Evolutionary conservation across 1,140 invertebrate genomes (phyloP), one percentile per base, ranked within the genome.

Genomic region (Drosophila insularis): DNA sequence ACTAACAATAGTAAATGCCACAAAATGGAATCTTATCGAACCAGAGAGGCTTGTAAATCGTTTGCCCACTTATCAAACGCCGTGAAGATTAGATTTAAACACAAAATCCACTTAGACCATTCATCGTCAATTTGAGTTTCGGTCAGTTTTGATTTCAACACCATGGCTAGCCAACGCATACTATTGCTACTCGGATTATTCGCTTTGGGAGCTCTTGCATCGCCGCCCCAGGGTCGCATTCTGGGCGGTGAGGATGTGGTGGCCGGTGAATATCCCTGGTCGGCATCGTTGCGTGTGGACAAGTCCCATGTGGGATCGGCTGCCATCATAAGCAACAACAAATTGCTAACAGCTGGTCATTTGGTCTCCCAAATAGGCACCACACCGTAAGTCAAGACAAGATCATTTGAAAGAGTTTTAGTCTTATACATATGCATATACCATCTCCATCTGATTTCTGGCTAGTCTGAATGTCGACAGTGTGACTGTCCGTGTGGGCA

Each of bases 71-170:
- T 56, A 40, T 43, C 21, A 39, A 23, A 21, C 23, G 37, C 10
- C 58, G 17, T 7, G 31, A 13, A 27, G 70, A 80, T 80, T 61
- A 77, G 73, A 71, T 76, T 76, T 59, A 27, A 63, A 31, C 32
- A 3, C 32, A 32, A 58, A 58, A 31, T 58, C 31, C 55, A 37
- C 58, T 56, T 60, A 14, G 19, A 35, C 59, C 58, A 66, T 59
- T 63, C 59, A 61, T 65, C 55, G 23, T 2, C 43, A 19, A 53
- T 21, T 63, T 4, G 23, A 14, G 4, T n/a, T 66, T 37, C 11
- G 35, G 35, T 77, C 76, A 91, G 90, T 91, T 80, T 56, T n/a
- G 56, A 73, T 74, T 90, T 68, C 46, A 71, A 65, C 78, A 73
- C 67, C 70, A 91, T 89, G 86, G 66, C 70, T 54, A 59, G 61